Evolutionary conservation across 2,113 vertebrate genomes (phyloP), one percentile per base, ranked within the genome.

Genomic region (Orcinus orca): DNA sequence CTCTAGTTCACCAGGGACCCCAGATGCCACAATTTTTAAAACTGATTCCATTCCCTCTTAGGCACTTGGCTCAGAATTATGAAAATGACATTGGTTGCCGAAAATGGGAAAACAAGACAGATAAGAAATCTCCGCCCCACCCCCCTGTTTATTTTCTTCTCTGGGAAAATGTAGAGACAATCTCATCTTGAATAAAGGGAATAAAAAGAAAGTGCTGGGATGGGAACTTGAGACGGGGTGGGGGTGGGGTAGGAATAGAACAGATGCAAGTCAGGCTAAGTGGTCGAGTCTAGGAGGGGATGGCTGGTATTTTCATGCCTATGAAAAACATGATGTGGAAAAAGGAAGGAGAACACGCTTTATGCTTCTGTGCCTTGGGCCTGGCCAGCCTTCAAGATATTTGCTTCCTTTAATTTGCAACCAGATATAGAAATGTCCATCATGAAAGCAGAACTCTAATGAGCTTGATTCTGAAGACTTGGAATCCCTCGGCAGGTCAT

Each of bases 401-500:
- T 74, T 73, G 17, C 36, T 70, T 67, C 77, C 68, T 87, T 93
- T 60, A 68, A 80, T 95, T 96, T 90, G 74, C 29, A 90, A 33
- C 36, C 68, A 87, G 87, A n/a, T 85, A 26, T 55, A 17, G 90
- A 88, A 83, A 89, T 86, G 55, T 95, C 44, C 36, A 8, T 71
- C 60, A 62, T 14, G 71, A 76, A 90, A 60, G 47, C 38, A 86
- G 67, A 73, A n/a, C 67, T 50, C 33, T 50, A 90, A 88, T 71
- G 53, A 95, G 25, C 67, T 63, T 55, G 67, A 55, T 82, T 88
- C 44, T 60, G 91, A 93, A 96, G 71, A 68, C 65, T 38, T 63
- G 65, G 91, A 84, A 38, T 50, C 47, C 23, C 26, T 58, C 1
- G 33, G 58, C 53, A 70, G 55, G 77, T 90, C n/a, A 18, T 50